These are phyloP conservation scores for Odontophorus gujanensis DNA, from an alignment of 2,113 vertebrate species.

Conservation along the genomic window DNA sequence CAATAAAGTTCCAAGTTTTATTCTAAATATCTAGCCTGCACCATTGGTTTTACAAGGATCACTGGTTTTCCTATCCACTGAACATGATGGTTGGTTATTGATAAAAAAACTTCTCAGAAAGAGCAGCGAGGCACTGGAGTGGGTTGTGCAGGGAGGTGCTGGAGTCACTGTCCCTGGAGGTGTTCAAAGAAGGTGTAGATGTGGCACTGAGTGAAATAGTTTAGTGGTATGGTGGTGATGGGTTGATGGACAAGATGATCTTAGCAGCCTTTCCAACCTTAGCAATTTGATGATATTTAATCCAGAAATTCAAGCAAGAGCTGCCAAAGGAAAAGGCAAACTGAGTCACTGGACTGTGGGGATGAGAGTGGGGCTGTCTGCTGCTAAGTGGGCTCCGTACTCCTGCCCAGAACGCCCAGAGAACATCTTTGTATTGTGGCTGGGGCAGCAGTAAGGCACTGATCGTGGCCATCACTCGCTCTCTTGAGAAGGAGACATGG, in stretches of 20 bases:
- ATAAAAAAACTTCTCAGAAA: too few relatives aligned
- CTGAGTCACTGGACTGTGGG: neutral
- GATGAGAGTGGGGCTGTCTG: neutral
- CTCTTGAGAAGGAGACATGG: neutral
- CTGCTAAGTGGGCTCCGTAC: rapidly evolving
- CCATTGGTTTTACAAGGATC: neutral
- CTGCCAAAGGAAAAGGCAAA: neutral
- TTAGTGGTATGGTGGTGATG: too few relatives aligned
- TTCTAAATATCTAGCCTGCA: neutral
- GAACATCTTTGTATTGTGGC: neutral
- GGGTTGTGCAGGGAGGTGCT: too few relatives aligned
- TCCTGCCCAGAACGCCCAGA: neutral
- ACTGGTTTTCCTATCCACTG: neutral
- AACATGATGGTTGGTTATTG: neutral
- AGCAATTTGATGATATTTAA: neutral
- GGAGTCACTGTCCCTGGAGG: too few relatives aligned
- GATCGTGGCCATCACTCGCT: neutral
- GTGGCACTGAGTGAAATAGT: too few relatives aligned
- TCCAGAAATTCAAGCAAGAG: neutral
- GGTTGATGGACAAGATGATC: too few relatives aligned
- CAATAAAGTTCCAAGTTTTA: neutral
- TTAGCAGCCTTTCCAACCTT: too few relatives aligned
- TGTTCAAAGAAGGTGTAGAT: too few relatives aligned
- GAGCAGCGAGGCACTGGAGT: too few relatives aligned
- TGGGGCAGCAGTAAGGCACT: neutral